Conservation (phyloP, 2,113 vertebrate genomes). For the Prunella fulvescens region DNA sequence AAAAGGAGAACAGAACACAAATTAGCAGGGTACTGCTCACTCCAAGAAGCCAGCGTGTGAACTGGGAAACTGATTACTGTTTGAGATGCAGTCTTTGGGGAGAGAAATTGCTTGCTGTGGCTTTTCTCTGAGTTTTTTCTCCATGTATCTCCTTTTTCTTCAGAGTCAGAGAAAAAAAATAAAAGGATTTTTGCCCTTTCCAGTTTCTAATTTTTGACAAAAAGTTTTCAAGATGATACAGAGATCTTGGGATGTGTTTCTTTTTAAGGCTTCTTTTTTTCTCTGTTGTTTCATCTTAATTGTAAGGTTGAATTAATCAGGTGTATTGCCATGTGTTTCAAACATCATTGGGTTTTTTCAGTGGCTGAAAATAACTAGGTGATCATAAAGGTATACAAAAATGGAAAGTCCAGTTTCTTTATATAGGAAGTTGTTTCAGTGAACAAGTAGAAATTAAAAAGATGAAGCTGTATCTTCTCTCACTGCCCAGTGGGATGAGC, state of each 20-base stretch:
- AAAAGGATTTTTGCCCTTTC: not conserved
- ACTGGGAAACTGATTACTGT: not conserved
- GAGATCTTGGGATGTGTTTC: not conserved
- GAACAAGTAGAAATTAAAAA: not conserved
- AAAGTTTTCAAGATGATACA: not conserved
- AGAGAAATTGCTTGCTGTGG: not conserved
- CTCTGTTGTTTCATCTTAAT: not conserved
- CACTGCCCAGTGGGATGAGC: not conserved
- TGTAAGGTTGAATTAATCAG: not conserved
- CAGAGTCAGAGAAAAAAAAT: not conserved
- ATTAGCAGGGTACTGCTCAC: not conserved
- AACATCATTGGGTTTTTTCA: not conserved
- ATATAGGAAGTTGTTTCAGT: not conserved
- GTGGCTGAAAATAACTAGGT: not conserved
- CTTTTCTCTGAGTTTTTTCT: not conserved
- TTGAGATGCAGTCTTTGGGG: not conserved
- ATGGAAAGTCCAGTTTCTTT: not conserved
- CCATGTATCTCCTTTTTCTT: not conserved
- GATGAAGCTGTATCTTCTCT: not conserved
- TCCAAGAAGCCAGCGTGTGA: not conserved
- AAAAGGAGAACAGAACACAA: slow-evolving; percentile 36
- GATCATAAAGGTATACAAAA: not conserved
- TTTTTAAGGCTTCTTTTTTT: not conserved
- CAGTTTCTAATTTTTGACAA: not conserved
- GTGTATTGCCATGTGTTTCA: not conserved